Evolutionary conservation across 2,113 vertebrate species (phyloP).

Genomic region (Tupaia tana): DNA sequence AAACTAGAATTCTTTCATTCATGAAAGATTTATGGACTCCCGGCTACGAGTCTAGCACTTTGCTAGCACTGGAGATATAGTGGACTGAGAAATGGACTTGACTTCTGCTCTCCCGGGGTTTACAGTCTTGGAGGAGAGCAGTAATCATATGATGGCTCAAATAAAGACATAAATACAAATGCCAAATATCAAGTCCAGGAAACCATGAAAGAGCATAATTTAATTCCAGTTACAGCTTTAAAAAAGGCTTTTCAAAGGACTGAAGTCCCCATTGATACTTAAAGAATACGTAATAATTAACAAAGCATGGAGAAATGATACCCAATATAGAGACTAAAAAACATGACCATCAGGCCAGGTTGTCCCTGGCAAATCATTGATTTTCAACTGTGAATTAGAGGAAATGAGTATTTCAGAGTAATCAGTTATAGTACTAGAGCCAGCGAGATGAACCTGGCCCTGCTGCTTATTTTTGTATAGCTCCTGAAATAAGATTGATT

Average conservation of each 20-base stretch:
- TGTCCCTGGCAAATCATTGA: background rate
- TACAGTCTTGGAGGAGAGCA: background rate
- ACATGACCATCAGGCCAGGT: no score
- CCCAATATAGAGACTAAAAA: background rate
- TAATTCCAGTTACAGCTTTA: background rate
- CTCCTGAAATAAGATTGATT: background rate
- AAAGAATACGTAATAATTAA: background rate
- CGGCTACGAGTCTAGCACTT: background rate
- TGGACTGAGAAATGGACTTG: background rate
- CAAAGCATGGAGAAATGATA: background rate
- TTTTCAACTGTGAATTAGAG: background rate
- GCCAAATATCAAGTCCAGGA: background rate
- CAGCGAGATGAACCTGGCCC: background rate
- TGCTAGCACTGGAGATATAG: background rate
- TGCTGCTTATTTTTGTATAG: background rate
- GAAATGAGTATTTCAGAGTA: background rate
- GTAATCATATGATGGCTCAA: background rate
- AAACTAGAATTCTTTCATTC: conserved; percentile 21
- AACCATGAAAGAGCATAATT: background rate
- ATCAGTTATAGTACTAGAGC: background rate
- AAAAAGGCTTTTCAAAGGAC: conserved; percentile 14
- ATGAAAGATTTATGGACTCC: background rate
- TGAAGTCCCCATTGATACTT: background rate
- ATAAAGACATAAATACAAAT: background rate
- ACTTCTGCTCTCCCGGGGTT: background rate